Percentiles rank a stretch among this genome's conserved stretches.
Evolutionary conservation across 2,888 invertebrate genomes (phyloP).

Genomic region (Hirtodrosophila trivittata): DNA sequence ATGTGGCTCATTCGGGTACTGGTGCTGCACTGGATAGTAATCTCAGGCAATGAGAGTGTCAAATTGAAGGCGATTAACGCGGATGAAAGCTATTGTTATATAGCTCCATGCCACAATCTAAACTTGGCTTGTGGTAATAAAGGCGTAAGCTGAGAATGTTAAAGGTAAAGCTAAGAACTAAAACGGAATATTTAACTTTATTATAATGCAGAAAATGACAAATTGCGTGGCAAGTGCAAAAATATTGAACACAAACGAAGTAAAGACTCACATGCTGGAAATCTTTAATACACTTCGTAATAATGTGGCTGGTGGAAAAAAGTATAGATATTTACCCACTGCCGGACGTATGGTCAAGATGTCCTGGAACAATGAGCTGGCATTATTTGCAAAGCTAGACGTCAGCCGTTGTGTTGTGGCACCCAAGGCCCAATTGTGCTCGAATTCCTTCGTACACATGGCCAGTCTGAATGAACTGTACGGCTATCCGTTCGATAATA

Average conservation of each 20-base stretch:
- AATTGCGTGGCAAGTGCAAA: conserved; percentile 1
- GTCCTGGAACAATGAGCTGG: conserved; percentile 45
- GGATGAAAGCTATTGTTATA: conserved; percentile 12
- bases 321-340: conserved; percentile 21
- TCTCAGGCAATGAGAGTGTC: too few relatives aligned
- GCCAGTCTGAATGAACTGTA: conserved; percentile 22
- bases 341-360: conserved; percentile 50
- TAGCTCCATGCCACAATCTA: conserved; percentile 7
- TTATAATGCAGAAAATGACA: conserved; percentile 12
- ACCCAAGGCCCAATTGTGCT: conserved; percentile 11
- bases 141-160: conserved; percentile 34
- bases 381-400: conserved; percentile 35
- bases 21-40: neutral
- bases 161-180: too few relatives aligned
- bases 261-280: neutral
- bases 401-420: conserved; percentile 10
- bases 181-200: neutral
- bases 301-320: conserved; percentile 33
- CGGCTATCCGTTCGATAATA: neutral
- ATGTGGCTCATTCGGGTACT: conserved; percentile 14
- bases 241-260: neutral
- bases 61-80: too few relatives aligned
- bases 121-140: conserved; percentile 42
- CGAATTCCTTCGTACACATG: conserved; percentile 21
- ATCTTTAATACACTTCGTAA: conserved; percentile 42